phyloP scores from a whole-genome alignment of 2,888 invertebrate genomes.

The Aphrophora alni region DNA sequence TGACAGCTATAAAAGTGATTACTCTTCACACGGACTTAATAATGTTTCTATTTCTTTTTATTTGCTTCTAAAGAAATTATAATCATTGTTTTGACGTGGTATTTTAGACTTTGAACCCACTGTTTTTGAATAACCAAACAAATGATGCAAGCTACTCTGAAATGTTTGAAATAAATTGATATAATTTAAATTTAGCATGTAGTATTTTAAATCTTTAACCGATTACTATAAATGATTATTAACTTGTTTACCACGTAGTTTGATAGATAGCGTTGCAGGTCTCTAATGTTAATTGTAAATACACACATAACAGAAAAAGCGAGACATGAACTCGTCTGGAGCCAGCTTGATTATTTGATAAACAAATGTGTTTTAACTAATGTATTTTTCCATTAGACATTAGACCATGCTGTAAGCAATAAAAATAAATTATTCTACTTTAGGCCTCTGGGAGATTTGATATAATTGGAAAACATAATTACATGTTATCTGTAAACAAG shows the following conservation, averaged over 20 bases:
- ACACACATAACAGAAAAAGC: conserved; percentile 2
- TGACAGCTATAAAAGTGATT: no score
- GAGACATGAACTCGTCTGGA: not conserved
- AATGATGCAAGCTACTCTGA: no score
- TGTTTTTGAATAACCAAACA: no score
- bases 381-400: conserved; percentile 9
- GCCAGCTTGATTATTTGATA: not conserved
- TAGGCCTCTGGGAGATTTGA: not conserved
- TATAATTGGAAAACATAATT: conserved; percentile 2
- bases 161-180: no score
- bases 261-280: not conserved
- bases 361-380: conserved; percentile 9
- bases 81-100: no score
- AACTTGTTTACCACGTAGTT: not conserved
- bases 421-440: not conserved
- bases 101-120: no score
- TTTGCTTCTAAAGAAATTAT: no score
- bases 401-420: not conserved
- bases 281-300: not conserved
- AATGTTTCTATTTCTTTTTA: no score
- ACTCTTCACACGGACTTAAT: no score
- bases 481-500: not conserved
- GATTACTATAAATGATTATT: no score
- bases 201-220: no score
- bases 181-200: no score